phyloP scores from a whole-genome alignment of 2,888 invertebrate genomes.

The Dolomedes plantarius region DNA sequence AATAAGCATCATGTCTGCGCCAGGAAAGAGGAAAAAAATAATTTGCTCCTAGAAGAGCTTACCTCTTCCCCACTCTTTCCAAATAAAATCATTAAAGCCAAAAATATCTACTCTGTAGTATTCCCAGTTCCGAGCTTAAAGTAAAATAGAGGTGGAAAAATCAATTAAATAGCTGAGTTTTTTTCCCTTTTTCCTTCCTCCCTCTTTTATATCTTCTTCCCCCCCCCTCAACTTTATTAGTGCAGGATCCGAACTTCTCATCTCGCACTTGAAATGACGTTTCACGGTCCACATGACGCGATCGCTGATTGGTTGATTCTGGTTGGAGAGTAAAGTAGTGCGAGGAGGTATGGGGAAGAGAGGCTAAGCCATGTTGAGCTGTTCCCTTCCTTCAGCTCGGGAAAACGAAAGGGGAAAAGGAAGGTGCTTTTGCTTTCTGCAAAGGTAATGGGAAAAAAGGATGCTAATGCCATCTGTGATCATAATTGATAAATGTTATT shows the following conservation, averaged over 20 bases:
- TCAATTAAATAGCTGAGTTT: conserved; percentile 54
- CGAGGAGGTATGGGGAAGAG: conserved; percentile 17
- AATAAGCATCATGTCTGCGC: conserved; percentile 26
- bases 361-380: conserved; percentile 45
- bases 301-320: conserved; percentile 59
- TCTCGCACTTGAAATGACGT: conserved; percentile 67
- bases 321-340: not conserved
- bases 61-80: not conserved
- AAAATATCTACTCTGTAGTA: conserved; percentile 36
- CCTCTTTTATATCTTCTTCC: conserved; percentile 11
- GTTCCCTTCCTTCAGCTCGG: conserved; percentile 49
- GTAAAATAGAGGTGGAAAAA: conserved; percentile 61
- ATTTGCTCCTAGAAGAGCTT: not conserved
- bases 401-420: conserved; percentile 37
- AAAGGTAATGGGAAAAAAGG: conserved; percentile 58
- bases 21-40: conserved; percentile 1
- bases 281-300: conserved; percentile 63
- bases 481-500: conserved; percentile 7
- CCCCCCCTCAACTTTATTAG: conserved; percentile 52
- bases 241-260: conserved; percentile 62
- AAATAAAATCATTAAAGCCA: conserved; percentile 63
- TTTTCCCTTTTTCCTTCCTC: conserved; percentile 22
- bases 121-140: conserved; percentile 18
- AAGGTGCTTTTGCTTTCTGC: conserved; percentile 42
- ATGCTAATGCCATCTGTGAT: conserved; percentile 50